phyloP scores from a whole-genome alignment of 2,797 vertebrate genomes.

The Cygnus olor region DNA sequence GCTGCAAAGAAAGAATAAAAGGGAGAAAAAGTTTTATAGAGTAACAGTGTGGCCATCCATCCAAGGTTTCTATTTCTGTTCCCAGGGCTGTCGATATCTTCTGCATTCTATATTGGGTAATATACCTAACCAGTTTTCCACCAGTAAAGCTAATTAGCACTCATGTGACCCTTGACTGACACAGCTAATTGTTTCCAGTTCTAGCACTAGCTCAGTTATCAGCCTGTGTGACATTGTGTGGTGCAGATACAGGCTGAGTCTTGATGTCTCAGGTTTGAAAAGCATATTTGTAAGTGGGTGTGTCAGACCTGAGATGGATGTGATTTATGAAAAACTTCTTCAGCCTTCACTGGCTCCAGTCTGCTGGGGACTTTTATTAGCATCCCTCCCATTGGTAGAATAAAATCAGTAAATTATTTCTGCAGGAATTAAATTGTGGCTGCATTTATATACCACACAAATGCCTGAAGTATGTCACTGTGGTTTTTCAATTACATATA shows the following conservation, averaged over 20 bases:
- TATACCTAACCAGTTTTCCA: neutral
- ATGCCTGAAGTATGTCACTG: neutral
- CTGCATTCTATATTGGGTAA: neutral
- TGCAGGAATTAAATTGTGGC: neutral
- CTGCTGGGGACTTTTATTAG: neutral
- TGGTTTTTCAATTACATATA: neutral
- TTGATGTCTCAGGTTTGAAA: neutral
- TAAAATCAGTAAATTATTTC: neutral
- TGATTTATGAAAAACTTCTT: neutral
- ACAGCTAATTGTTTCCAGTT: neutral
- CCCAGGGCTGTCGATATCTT: neutral
- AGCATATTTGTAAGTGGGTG: neutral
- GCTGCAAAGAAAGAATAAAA: neutral
- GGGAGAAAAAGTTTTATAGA: neutral
- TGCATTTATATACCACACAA: neutral
- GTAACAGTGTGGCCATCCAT: neutral
- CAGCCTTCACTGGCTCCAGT: neutral
- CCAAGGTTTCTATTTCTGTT: neutral
- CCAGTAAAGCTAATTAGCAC: neutral
- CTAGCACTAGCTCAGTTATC: neutral
- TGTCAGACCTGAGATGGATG: neutral
- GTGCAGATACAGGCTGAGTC: neutral
- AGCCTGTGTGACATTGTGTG: neutral
- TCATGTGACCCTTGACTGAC: neutral
- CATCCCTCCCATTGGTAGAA: neutral